A percentile compares a stretch with the other conserved stretches of the same genome.
These are phyloP conservation scores for Erebia palarica DNA, from an alignment of 2,888 invertebrate genomes.

Conservation along the genomic window DNA sequence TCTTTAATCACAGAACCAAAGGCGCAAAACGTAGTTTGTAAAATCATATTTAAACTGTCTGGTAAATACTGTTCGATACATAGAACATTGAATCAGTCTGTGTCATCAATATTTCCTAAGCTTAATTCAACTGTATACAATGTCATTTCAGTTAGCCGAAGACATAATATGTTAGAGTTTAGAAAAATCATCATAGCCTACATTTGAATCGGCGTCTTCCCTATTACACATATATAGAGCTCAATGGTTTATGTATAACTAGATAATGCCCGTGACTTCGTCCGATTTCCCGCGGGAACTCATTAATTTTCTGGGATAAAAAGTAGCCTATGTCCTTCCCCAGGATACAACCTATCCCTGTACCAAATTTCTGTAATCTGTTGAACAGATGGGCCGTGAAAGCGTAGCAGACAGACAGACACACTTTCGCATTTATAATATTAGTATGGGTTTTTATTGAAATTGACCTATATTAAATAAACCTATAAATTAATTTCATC, in stretches of 20 bases:
- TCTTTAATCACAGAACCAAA: neutral
- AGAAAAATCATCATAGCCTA: neutral
- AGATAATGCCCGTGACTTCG: no score
- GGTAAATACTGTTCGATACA: neutral
- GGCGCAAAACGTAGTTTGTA: slow-evolving; percentile 7
- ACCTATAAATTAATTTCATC: neutral
- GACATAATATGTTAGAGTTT: neutral
- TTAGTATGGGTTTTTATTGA: neutral
- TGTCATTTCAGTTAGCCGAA: neutral
- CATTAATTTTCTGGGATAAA: no score
- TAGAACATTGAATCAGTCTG: no score
- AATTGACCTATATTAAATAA: neutral
- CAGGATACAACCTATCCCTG: no score
- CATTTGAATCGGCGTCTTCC: slow-evolving; percentile 37
- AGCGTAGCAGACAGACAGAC: no score
- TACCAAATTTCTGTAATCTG: no score
- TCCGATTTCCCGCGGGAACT: no score
- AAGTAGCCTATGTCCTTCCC: no score
- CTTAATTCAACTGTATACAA: slow-evolving; percentile 6
- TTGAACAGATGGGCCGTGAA: no score
- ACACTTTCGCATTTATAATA: no score
- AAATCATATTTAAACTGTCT: neutral
- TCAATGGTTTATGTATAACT: slow-evolving; percentile 1
- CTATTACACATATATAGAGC: slow-evolving; percentile 18
- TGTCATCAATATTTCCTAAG: slow-evolving; percentile 6